Evolutionary conservation across 2,888 invertebrate genomes (phyloP), one percentile per base, ranked within the genome.

Genomic region (Gymnocheta viridis): DNA sequence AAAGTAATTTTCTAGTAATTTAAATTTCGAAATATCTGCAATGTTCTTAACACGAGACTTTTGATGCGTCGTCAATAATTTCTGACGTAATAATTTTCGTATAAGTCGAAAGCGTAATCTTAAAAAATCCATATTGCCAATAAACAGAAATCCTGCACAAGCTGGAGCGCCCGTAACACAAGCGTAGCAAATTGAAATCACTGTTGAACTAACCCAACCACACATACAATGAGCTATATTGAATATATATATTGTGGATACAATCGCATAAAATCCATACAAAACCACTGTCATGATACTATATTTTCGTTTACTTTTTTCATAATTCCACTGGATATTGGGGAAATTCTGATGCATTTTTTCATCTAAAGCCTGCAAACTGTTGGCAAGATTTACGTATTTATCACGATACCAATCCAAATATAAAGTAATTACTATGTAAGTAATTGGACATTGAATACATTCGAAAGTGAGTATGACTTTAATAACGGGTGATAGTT

Each of bases 71-170:
- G 6, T 6, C 10, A 12, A 9, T 9, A 67, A 22, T 44, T 29
- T 2, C 47, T 73, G 54, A 17, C 3, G 17, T 51, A 77, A 32
- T 47, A 91, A 66, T 60, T 86, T 85, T 9, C 85, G 86, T 17
- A 90, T 82, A 0, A 91, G 76, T 1, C 89, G 88, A 85, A 86
- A 89, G 0, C 91, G 89, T 29, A 91, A 14, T 1, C 91, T 88
- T 22, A 91, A 44, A 32, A 89, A 88, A 77, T 91, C 90, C 88
- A 91, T 91, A 1, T 87, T 64, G 1, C 67, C 88, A 5, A 91
- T 82, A 62, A 90, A 88, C 0, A 89, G 74, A 49, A 88, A 90
- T 3, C 86, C 86, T 9, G 87, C 64, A 9, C 80, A 47, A 10
- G 87, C 88, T 14, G 89, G 77, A 4, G 87, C 88, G 32, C 86